Evolutionary conservation across 2,888 invertebrate species (phyloP), one percentile per base, ranked within the genome.

Genomic region (Dasypolia templi): DNA sequence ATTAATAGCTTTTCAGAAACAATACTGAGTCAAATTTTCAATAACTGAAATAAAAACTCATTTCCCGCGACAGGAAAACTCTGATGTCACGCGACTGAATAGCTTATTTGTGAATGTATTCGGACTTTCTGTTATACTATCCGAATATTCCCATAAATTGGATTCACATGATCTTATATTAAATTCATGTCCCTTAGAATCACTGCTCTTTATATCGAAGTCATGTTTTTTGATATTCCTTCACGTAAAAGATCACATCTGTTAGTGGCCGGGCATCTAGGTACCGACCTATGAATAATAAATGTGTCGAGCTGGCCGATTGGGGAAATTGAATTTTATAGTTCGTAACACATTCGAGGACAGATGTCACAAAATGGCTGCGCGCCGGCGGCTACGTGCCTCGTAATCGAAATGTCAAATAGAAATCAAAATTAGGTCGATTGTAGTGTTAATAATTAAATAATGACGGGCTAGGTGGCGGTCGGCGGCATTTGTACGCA

Each of bases 281-380:
- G 94, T 95, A 93, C 93, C 93, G 93, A 91, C 91, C 95, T 95
- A 95, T 96, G 96, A 96, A 96, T 96, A 96, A 96, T 96, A 96
- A 96, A 96, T 96, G 95, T 93, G 94, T 91, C 94, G 94, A 92
- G 94, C 93, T 93, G 90, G 94, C 95, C 96, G 95, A 95, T 96
- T 95, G 95, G 95, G 96, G 95, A 96, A 96, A 96, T 96, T 96
- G 96, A 96, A 96, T 96, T 96, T 96, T 96, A 95, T 96, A 96
- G 95, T 94, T 95, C 91, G 94, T 92, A 95, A 95, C 95, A 95
- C 95, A 95, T 94, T 93, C 90, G 93, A 94, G 94, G 95, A 96
- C 96, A 96, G 96, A 96, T 96, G 96, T 96, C 95, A 95, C 94
- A 95, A 94, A 95, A 95, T 95, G 93, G 93, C 93, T 89, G 93